Conservation (phyloP, 2,888 invertebrate species). For the Saturnia pavonia region DNA sequence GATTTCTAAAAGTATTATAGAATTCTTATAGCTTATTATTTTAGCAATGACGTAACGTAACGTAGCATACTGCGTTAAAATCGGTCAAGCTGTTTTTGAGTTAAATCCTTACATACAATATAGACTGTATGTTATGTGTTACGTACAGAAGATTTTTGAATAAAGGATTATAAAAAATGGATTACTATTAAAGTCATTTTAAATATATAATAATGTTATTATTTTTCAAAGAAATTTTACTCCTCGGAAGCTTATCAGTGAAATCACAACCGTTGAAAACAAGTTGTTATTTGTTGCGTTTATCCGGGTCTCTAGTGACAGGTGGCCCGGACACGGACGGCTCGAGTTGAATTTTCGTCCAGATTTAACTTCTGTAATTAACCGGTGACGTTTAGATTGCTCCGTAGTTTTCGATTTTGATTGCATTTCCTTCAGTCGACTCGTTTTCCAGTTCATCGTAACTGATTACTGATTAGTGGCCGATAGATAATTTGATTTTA, state of each 20-base stretch:
- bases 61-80: no score
- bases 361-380: constrained; percentile 17
- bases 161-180: no score
- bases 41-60: no score
- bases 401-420: neutral
- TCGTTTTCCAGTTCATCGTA: neutral
- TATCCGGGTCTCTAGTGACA: constrained; percentile 23
- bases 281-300: constrained; percentile 24
- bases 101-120: no score
- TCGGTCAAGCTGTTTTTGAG: no score
- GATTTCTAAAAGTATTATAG: no score
- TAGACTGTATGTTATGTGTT: no score
- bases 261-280: neutral
- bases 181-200: neutral
- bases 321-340: constrained; percentile 17
- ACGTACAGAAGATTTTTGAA: no score
- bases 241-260: neutral
- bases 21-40: no score
- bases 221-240: neutral
- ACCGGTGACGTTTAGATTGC: neutral
- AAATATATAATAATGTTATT: neutral
- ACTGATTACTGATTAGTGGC: neutral
- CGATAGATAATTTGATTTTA: neutral
- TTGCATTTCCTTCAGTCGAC: neutral
- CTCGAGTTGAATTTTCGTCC: constrained; percentile 10